phyloP scores from a whole-genome alignment of 2,797 vertebrate genomes.

The Prionace glauca region DNA sequence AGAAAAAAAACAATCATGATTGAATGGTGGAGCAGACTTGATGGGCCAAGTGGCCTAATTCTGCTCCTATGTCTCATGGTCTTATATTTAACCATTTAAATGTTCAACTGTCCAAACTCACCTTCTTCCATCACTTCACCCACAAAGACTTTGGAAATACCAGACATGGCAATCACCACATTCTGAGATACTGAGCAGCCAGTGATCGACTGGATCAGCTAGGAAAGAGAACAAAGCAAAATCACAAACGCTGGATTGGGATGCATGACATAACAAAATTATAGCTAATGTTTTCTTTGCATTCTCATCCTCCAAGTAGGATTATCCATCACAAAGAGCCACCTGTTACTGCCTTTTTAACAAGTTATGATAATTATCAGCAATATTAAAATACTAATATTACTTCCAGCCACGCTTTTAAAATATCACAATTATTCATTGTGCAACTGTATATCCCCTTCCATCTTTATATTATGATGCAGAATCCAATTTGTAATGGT shows the following conservation, averaged over 20 bases:
- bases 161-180: slow-evolving; percentile 98
- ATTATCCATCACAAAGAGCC: neutral
- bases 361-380: neutral
- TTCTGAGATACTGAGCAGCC: slow-evolving; percentile 97
- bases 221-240: neutral
- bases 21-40: too few relatives aligned
- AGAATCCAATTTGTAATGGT: neutral
- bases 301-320: neutral
- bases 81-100: neutral
- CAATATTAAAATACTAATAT: slow-evolving; percentile 4
- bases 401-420: neutral
- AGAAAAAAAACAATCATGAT: too few relatives aligned
- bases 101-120: slow-evolving; percentile 50
- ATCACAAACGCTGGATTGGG: neutral
- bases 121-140: slow-evolving; percentile 86
- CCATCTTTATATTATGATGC: neutral
- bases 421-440: neutral
- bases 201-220: slow-evolving; percentile 96
- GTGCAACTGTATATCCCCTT: neutral
- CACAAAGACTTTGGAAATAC: slow-evolving; percentile 90
- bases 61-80: too few relatives aligned
- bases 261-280: neutral
- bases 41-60: too few relatives aligned
- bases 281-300: neutral
- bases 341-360: neutral